Evolutionary conservation across 1,140 invertebrate genomes (phyloP), one percentile per base, ranked within the genome.

Genomic region (Drosophila navojoa): DNA sequence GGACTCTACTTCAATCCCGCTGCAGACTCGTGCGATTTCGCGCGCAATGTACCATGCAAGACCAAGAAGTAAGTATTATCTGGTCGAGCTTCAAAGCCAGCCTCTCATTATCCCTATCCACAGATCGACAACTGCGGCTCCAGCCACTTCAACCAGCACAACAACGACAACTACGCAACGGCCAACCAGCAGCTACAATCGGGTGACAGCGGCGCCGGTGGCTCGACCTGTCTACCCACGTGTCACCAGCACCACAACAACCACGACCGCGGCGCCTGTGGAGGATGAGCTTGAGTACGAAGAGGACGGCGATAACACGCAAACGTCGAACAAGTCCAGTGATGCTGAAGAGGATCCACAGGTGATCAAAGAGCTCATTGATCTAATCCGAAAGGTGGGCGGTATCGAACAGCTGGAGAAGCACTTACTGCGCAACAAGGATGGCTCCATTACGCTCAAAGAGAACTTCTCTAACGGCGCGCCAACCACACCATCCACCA

Each of bases 11-110:
- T 98, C 92, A 98, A 98, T 92, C 97, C 97, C 78, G 95, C 95
- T 5, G 96, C 97, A 0, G 97, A 98, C 90, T 98, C 97, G 4
- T 98, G 97, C 89, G 97, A 98, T 90, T 98, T 98, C 90, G 95
- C 96, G 0, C 94, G 97, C 57, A 98, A 98, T 90, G 97, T 98
- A 0, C 93, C 96, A 15, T 98, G 97, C 91, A 63, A 94, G 92
- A 90, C 71, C 58, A 81, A 94, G 86, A 89, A 94, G 93, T 79
- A 93, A 93, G 81, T 94, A 3, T 22, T 22, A 22, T 22, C 19
- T 2, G n/a, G 3, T 5, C 42, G n/a, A 1, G 5, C 5, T 5
- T 7, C 42, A 2, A 5, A 44, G 42, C 42, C 0, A 4, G 2
- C 3, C 1, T 7, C n/a, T 7, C 9, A 16, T 6, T 45, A 4